Conservation (phyloP, 2,113 vertebrate species). For the Eolophus roseicapilla region DNA sequence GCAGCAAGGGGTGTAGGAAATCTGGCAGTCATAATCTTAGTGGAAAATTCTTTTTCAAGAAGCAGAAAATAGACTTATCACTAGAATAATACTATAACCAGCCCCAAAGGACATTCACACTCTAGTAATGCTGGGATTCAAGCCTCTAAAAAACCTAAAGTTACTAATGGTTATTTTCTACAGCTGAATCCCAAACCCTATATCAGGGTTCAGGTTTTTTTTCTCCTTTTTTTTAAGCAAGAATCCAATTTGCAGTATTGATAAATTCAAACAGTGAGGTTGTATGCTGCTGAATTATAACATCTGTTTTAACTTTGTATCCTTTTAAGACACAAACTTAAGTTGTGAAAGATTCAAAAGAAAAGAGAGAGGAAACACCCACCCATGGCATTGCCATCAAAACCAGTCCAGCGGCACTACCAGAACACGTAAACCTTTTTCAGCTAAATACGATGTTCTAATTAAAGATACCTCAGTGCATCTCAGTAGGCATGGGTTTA, state of each 20-base stretch:
- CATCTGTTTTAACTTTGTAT: not conserved
- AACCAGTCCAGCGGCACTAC: not conserved
- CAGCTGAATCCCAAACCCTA: not conserved
- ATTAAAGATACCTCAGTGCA: not conserved
- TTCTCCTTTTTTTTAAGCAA: not conserved
- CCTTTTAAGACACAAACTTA: not conserved
- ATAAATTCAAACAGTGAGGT: not conserved
- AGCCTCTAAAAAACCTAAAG: not conserved
- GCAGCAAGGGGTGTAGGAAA: not conserved
- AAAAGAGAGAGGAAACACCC: rapidly evolving
- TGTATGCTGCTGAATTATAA: not conserved
- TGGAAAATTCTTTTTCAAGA: not conserved
- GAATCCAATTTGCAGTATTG: not conserved
- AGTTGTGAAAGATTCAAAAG: not conserved
- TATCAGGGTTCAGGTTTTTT: not conserved
- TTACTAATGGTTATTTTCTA: not conserved
- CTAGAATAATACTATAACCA: not conserved
- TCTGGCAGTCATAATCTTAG: not conserved
- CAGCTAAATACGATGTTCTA: not conserved
- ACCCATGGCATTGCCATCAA: not conserved
- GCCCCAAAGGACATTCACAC: not conserved
- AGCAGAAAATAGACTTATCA: not conserved
- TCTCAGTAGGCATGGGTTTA: not conserved
- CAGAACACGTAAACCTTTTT: not conserved
- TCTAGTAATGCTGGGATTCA: not conserved